Base-by-base conservation (phyloP, 2,888 invertebrate genomes). In the Harpalus rubripes region DNA sequence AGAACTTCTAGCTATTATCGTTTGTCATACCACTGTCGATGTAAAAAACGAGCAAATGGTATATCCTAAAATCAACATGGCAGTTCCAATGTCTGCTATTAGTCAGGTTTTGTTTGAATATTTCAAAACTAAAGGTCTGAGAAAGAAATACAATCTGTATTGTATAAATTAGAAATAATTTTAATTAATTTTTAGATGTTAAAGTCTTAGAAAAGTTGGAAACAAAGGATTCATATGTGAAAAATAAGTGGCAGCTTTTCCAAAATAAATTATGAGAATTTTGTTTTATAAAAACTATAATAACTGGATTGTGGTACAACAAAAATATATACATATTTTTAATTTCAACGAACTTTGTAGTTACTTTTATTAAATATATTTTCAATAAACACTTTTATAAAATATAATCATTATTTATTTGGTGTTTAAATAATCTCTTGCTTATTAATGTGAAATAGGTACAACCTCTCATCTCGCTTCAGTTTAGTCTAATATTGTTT, bases 51-150 rank as follows among this genome's bases (percentile, higher is more conserved):
- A 89, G 1, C 92, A 92, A 10, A 92, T 92, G 0, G 91, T 92
- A 85, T 94, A 93, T 89, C 94, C 94, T 0, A 92, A 92, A 88
- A 91, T 94, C 88, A 94, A 94, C 88, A 93, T 94, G 93, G 93
- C 94, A 1, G 91, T 94, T 39, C 94, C 94, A 0, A 90, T 91
- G n/a, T 87, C 88, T 0, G 92, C 92, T 3, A 91, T 94, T 87
- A 89, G 88, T 39, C 87, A 88, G 0, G 88, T 92, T 0, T 87
- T 94, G 22, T 87, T 89, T 1, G 89, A 91, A 63, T 94, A 92
- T 86, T 90, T 93, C 22, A 85, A 87, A 7, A 92, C 93, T 41
- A 91, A 91, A 90, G 92, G 93, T 93, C 86, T 32, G 32, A 32
- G 22, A 32, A 32, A 6, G 32, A 32, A 32, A 32, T 22, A 22